Conservation (phyloP, 2,797 vertebrate species). For the Brachyrhaphis roseni region DNA sequence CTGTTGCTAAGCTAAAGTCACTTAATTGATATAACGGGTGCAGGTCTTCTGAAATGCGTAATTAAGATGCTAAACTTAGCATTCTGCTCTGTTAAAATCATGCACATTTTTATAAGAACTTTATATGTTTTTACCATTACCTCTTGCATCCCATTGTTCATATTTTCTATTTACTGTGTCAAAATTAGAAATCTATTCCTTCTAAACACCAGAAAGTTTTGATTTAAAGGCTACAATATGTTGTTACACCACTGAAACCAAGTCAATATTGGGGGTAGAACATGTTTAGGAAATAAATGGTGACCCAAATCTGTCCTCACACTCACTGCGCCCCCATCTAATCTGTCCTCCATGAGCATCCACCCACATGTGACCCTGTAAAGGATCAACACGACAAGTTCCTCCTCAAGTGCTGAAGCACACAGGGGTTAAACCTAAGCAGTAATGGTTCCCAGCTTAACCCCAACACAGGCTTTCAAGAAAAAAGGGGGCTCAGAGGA, state of each 20-base stretch:
- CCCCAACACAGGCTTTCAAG: conserved; percentile 66
- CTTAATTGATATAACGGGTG: not conserved
- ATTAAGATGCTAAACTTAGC: not conserved
- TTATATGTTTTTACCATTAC: not conserved
- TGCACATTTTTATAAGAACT: not conserved
- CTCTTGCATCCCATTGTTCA: not conserved
- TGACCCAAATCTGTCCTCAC: conserved; percentile 51
- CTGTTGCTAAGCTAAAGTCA: not conserved
- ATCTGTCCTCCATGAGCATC: conserved; percentile 48
- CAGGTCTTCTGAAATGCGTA: not conserved
- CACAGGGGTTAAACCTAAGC: conserved; percentile 72
- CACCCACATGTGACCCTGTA: conserved; percentile 36
- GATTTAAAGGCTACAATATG: conserved; percentile 25
- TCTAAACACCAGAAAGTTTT: conserved; percentile 1
- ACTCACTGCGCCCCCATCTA: conserved; percentile 34
- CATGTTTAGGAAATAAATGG: conserved; percentile 36
- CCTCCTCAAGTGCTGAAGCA: conserved; percentile 63
- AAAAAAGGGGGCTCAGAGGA: conserved; percentile 58
- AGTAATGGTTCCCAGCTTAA: conserved; percentile 72
- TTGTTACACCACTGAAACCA: conserved; percentile 21
- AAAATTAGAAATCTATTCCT: not conserved
- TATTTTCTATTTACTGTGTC: not conserved
- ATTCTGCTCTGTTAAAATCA: not conserved
- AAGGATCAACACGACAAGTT: conserved; percentile 56
- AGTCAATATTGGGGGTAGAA: conserved; percentile 25